Evolutionary conservation across 2,888 invertebrate species (phyloP), one percentile per base, ranked within the genome.

Genomic region (Tipula confusa): DNA sequence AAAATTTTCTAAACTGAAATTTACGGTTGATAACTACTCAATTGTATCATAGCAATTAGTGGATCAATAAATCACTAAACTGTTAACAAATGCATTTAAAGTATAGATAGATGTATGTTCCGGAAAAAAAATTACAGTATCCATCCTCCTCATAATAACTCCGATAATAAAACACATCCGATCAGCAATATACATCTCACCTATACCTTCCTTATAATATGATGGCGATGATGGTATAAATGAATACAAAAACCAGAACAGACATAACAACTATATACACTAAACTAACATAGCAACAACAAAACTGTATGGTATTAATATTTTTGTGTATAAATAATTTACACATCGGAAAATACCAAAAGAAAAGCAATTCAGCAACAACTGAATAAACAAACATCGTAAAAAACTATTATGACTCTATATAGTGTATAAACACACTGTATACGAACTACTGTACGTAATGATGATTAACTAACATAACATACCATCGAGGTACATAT

Each of bases 301-400:
- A 31, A 31, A 31, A n/a, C n/a, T n/a, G n/a, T n/a, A n/a, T n/a
- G n/a, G n/a, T n/a, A n/a, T n/a, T n/a, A n/a, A n/a, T 31, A 31
- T 31, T 5, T 38, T n/a, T n/a, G 11, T 64, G 18, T 64, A 64
- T 64, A 64, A 64, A 64, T 64, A 24, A 64, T 64, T 64, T 64
- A 64, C 64, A 64, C 64, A 64, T 24, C 64, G 64, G 64, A 64
- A 64, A 64, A 64, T 64, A 64, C 64, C 64, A 24, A 64, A 64
- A 64, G 64, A 64, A 24, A 64, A 24, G 64, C 64, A 64, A 64
- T 64, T 64, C 64, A 64, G 64, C 64, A 64, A 64, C 64, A 64
- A 64, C 64, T 64, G 64, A 24, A 64, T 64, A 24, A 64, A 64
- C 24, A 64, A 64, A 64, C 64, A 64, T 64, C n/a, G 15, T 64